Conservation (phyloP, 1,140 invertebrate genomes). For the Drosophila pruinosa region DNA sequence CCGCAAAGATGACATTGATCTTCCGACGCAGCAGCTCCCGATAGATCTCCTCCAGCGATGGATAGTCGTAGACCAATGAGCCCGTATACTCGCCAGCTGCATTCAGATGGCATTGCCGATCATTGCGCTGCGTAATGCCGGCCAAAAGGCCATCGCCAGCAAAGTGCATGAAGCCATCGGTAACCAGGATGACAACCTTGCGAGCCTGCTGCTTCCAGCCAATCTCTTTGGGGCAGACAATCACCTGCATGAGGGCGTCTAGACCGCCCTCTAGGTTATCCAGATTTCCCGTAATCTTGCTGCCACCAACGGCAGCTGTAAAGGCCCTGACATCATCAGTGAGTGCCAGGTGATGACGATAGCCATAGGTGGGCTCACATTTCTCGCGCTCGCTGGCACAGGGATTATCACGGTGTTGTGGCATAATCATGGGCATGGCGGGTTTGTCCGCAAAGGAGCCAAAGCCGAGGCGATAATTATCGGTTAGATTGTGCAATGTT, state of each 20-base stretch:
- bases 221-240: slow-evolving; percentile 90
- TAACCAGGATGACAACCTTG: slow-evolving; percentile 86
- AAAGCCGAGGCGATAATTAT: slow-evolving; percentile 92
- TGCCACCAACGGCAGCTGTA: slow-evolving; percentile 85
- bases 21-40: slow-evolving; percentile 84
- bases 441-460: slow-evolving; percentile 94
- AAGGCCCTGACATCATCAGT: slow-evolving; percentile 85
- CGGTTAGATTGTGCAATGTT: slow-evolving; percentile 89
- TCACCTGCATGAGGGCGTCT: slow-evolving; percentile 99
- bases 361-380: slow-evolving; percentile 88
- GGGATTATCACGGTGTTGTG: slow-evolving; percentile 83
- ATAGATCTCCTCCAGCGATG: slow-evolving; percentile 86
- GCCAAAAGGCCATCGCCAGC: slow-evolving; percentile 86
- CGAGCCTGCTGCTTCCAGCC: slow-evolving; percentile 85
- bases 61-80: slow-evolving; percentile 85
- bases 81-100: slow-evolving; percentile 84
- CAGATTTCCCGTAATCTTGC: slow-evolving; percentile 95
- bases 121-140: slow-evolving; percentile 83
- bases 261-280: slow-evolving; percentile 99
- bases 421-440: slow-evolving; percentile 89
- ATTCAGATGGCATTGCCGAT: slow-evolving; percentile 85
- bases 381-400: slow-evolving; percentile 83
- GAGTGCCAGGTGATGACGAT: slow-evolving; percentile 87
- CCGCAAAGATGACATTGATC: slow-evolving; percentile 86
- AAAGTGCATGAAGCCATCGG: slow-evolving; percentile 86